Conservation (phyloP, 2,113 vertebrate genomes). For the Colinus virginianus region DNA sequence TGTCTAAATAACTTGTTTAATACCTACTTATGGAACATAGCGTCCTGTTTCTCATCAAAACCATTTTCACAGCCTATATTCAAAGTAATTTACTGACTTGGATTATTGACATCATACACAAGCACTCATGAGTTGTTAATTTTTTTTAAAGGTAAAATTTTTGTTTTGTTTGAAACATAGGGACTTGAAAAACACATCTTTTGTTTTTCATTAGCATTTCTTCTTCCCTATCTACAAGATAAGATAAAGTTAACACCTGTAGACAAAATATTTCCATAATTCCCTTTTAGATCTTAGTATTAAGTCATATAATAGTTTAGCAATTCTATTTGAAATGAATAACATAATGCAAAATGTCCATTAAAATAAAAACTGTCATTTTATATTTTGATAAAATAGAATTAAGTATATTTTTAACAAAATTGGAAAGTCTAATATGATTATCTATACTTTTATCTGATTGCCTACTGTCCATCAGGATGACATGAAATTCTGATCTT, state of each 20-base stretch:
- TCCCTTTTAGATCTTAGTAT: neutral
- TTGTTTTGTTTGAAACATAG: neutral
- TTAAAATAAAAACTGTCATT: neutral
- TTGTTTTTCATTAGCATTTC: neutral
- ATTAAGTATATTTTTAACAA: neutral
- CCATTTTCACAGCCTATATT: neutral
- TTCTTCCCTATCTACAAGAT: neutral
- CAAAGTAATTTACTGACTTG: neutral
- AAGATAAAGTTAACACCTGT: neutral
- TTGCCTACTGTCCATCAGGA: fast-evolving
- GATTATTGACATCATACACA: neutral
- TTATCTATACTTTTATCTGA: neutral
- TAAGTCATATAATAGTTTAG: neutral
- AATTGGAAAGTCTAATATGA: neutral
- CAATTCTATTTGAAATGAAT: neutral
- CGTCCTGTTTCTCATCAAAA: neutral
- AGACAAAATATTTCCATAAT: neutral
- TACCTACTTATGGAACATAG: neutral
- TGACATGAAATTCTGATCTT: neutral
- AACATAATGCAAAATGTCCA: neutral
- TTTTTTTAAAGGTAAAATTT: neutral
- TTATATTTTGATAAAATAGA: neutral
- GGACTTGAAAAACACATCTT: neutral
- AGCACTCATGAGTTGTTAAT: neutral
- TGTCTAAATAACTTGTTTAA: neutral